phyloP scores from a whole-genome alignment of 2,113 vertebrate genomes.

The Taurulus bubalis region DNA sequence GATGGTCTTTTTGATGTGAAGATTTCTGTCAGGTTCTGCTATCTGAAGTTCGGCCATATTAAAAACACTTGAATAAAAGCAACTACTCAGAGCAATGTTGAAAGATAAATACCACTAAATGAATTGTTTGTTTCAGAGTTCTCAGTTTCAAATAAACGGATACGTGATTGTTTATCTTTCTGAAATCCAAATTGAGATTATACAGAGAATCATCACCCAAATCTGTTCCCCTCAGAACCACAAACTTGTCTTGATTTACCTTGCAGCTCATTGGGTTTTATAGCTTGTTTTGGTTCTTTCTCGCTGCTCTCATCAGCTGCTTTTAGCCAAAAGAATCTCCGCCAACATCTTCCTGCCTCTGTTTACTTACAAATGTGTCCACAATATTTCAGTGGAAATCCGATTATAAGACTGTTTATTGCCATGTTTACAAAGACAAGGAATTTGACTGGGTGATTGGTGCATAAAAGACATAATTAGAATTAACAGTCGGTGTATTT shows the following conservation, averaged over 20 bases:
- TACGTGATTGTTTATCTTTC: not conserved
- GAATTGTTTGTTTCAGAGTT: not conserved
- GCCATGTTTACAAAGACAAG: not conserved
- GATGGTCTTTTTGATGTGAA: not conserved
- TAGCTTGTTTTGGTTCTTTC: not conserved
- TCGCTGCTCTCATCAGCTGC: not conserved
- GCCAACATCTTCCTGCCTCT: not conserved
- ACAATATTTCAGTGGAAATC: not conserved
- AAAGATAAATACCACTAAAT: not conserved
- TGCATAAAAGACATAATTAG: no score
- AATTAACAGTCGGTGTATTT: not conserved
- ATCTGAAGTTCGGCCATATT: not conserved
- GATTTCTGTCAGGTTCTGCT: not conserved
- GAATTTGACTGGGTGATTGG: not conserved
- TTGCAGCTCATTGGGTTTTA: not conserved
- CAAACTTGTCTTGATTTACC: not conserved
- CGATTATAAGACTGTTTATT: not conserved
- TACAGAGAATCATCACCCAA: not conserved
- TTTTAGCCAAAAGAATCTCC: not conserved
- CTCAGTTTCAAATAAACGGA: not conserved
- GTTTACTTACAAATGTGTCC: not conserved
- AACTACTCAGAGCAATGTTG: not conserved
- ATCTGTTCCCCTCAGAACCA: not conserved
- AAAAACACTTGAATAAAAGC: not conserved
- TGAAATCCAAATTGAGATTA: not conserved